phyloP scores from a whole-genome alignment of 1,140 invertebrate genomes.

The Littorina saxatilis region DNA sequence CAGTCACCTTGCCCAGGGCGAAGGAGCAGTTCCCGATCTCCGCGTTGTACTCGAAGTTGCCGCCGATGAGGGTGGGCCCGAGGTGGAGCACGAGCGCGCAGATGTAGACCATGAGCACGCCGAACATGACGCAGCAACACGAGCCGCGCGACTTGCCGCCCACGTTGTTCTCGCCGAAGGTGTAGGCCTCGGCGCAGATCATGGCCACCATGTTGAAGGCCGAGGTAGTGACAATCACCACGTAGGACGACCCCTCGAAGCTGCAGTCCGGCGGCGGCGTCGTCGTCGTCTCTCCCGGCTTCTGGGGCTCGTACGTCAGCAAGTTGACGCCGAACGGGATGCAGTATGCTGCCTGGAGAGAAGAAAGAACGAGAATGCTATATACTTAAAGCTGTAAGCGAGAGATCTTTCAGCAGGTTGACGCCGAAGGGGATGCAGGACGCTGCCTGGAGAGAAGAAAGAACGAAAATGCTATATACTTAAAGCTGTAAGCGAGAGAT shows the following conservation, averaged over 20 bases:
- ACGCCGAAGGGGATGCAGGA: conserved; percentile 67
- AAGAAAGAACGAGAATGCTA: no score
- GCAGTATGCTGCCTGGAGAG: conserved; percentile 71
- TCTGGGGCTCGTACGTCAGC: no score
- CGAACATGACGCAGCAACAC: conserved; percentile 73
- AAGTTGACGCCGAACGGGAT: conserved; percentile 73
- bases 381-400: no score
- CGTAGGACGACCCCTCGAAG: conserved; percentile 70
- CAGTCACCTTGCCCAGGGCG: conserved; percentile 69
- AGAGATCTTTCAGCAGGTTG: no score
- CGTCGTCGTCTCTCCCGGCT: no score
- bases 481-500: no score
- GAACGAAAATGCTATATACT: no score
- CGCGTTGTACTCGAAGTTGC: conserved; percentile 72
- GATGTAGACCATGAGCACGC: conserved; percentile 72
- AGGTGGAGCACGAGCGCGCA: conserved; percentile 74
- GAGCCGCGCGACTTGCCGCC: conserved; percentile 69
- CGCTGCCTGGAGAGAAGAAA: no score
- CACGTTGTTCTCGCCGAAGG: conserved; percentile 73
- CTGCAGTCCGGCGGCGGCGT: conserved; percentile 66
- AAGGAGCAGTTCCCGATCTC: conserved; percentile 72
- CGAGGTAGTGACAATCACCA: conserved; percentile 72
- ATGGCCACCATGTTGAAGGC: conserved; percentile 75
- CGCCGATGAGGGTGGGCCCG: conserved; percentile 75
- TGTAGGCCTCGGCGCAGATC: conserved; percentile 75